Evolutionary conservation across 2,888 invertebrate species (phyloP), one percentile per base, ranked within the genome.

Genomic region (Byasa hedistus): DNA sequence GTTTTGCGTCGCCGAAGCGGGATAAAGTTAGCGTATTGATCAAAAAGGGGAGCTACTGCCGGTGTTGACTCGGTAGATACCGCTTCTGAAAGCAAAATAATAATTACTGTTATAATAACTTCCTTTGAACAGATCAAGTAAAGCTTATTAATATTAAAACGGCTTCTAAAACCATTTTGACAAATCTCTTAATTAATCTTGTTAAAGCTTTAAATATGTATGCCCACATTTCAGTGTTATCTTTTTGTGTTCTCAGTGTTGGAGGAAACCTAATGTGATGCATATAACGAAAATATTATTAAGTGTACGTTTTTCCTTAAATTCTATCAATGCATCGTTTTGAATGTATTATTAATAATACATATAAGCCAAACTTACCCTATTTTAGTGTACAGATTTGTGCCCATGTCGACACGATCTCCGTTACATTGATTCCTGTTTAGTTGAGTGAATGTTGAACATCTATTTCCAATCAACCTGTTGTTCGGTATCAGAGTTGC

Each of bases 11-110:
- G 4, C 48, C 48, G n/a, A 7, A 48, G 21, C 52, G 12, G 52
- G 52, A 54, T 54, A 54, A 27, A 36, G 51, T 17, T 48, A n/a
- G 3, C 15, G 24, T 48, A 55, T 59, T 21, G 57, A 66, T 72
- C 78, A 79, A 73, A 78, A 79, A n/a, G 84, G 81, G 65, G 71
- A 81, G 12, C 68, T 72, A 66, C 78, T 76, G 65, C 73, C 67
- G 12, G 86, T 87, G 69, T 85, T 85, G 19, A 81, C 77, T 32
- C 86, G 77, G 69, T 79, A 86, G 10, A 78, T 78, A 59, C 84
- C 81, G 57, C 70, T 62, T 61, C 85, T 85, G 79, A 71, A 84
- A 81, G 64, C 55, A 63, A 65, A 65, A 70, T 70, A 65, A 69
- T 65, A 61, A 60, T 66, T 62, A 12, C 27, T 52, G 60, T 24